Conservation (phyloP, 2,797 vertebrate species). For the Notoglanidium macrostoma region DNA sequence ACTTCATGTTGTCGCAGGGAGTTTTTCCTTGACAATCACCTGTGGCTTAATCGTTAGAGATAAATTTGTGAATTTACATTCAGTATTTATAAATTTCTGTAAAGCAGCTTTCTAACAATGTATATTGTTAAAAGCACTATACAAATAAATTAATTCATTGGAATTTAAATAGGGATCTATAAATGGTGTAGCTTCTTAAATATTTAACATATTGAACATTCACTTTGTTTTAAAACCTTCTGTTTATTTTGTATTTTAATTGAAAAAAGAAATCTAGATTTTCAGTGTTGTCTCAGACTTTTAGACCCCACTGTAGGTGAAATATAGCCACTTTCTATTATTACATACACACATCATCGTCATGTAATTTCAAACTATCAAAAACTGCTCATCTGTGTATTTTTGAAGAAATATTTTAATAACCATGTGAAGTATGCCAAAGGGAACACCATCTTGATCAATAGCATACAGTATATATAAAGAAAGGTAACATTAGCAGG, state of each 20-base stretch:
- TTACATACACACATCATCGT: background rate
- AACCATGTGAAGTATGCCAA: background rate
- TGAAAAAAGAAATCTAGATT: no score
- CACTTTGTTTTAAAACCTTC: no score
- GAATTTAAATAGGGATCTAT: background rate
- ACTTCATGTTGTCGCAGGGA: no score
- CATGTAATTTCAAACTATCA: background rate
- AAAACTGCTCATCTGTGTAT: background rate
- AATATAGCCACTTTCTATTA: background rate
- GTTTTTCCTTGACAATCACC: no score
- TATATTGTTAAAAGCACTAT: no score
- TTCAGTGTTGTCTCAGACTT: background rate
- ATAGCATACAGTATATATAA: background rate
- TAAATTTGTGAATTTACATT: no score
- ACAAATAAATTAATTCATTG: no score
- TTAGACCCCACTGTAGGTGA: background rate
- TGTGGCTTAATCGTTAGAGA: no score
- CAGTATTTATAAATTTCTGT: no score
- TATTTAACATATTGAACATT: background rate
- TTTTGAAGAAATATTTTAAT: background rate
- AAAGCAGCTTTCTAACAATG: no score
- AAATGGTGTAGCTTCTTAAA: no score
- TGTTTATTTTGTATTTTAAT: no score
- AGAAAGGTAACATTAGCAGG: background rate
- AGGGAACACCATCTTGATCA: background rate